Conservation (phyloP, 2,797 vertebrate species). For the Protonibea diacanthus region DNA sequence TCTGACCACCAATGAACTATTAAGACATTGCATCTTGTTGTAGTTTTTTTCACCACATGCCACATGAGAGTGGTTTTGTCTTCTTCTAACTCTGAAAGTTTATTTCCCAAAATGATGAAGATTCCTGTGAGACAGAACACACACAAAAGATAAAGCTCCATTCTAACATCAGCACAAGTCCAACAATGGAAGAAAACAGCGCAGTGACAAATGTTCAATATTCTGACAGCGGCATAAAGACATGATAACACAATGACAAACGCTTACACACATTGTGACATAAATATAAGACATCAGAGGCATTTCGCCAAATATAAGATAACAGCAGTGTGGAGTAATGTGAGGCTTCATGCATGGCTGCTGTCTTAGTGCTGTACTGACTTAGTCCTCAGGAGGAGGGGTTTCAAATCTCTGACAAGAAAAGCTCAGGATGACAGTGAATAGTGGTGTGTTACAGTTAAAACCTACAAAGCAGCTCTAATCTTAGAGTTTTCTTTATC, state of each 20-base stretch:
- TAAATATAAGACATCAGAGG: slow-evolving; percentile 30
- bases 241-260: not conserved
- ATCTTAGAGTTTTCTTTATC: slow-evolving; percentile 4
- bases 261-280: slow-evolving; percentile 33
- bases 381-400: not conserved
- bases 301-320: slow-evolving; percentile 11
- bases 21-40: not conserved
- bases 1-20: not conserved
- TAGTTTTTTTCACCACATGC: not conserved
- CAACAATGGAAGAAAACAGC: slow-evolving; percentile 17
- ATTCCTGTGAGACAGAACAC: slow-evolving; percentile 26
- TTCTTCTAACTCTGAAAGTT: not conserved
- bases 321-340: slow-evolving; percentile 28
- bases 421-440: slow-evolving; percentile 25
- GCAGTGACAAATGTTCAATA: slow-evolving; percentile 14
- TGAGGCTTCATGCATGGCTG: slow-evolving; percentile 44
- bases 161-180: not conserved
- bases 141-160: slow-evolving; percentile 14
- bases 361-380: slow-evolving; percentile 3
- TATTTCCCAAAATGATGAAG: slow-evolving; percentile 23
- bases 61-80: not conserved
- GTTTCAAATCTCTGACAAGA: not conserved
- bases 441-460: slow-evolving; percentile 50
- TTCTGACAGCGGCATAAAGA: slow-evolving; percentile 8
- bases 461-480: slow-evolving; percentile 65